phyloP scores from a whole-genome alignment of 2,888 invertebrate species.

The Frankliniella intonsa region DNA sequence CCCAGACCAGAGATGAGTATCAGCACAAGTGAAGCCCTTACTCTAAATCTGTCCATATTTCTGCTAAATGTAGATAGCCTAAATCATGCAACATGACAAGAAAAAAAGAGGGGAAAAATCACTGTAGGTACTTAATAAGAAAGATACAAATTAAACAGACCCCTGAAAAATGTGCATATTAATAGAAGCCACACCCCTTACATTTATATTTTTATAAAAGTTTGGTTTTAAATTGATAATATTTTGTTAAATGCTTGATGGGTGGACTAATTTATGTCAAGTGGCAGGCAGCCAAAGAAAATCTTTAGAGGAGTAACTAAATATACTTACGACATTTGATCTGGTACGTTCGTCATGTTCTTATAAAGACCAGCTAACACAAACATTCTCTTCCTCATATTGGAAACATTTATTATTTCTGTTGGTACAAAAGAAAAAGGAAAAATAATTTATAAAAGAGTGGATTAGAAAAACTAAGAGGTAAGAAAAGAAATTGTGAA shows the following conservation, averaged over 20 bases:
- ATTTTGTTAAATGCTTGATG: no score
- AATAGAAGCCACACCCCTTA: not conserved
- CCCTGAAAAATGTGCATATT: not conserved
- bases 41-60: constrained; percentile 5
- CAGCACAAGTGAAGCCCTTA: not conserved
- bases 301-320: no score
- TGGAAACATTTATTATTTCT: not conserved
- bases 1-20: not conserved
- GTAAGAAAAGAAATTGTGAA: not conserved
- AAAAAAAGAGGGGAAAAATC: not conserved
- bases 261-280: no score
- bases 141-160: not conserved
- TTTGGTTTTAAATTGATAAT: not conserved
- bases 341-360: not conserved
- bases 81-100: not conserved
- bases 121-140: not conserved
- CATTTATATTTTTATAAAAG: not conserved
- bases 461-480: not conserved
- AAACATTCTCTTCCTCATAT: not conserved
- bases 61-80: not conserved
- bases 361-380: not conserved
- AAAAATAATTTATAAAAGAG: not conserved
- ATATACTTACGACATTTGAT: not conserved
- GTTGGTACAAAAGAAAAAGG: not conserved
- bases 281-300: no score